Conservation (phyloP, 2,888 invertebrate genomes). For the Diaprepes abbreviatus region DNA sequence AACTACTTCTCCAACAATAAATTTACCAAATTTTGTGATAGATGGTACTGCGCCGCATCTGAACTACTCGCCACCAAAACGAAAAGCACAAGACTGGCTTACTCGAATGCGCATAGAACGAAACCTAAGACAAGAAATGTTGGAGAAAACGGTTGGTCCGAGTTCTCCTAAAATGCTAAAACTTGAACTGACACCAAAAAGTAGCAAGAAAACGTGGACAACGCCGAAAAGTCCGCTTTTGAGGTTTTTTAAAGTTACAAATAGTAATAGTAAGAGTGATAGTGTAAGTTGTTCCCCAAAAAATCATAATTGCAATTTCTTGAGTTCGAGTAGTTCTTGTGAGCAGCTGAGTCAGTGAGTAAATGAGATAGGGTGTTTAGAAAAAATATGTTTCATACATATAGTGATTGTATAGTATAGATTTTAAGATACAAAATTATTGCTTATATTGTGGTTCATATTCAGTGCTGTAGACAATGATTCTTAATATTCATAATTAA, state of each 20-base stretch:
- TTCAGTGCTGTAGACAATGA: too few species aligned
- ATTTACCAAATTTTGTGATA: slow-evolving; percentile 83
- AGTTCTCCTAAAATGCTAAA: slow-evolving; percentile 58
- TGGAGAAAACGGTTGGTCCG: slow-evolving; percentile 51
- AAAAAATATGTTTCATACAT: too few species aligned
- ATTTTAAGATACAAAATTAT: too few species aligned
- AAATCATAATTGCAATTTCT: slow-evolving; percentile 32
- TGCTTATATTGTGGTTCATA: too few species aligned
- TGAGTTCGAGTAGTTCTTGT: neutral
- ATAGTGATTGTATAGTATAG: too few species aligned
- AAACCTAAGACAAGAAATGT: slow-evolving; percentile 58
- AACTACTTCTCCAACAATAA: slow-evolving; percentile 74
- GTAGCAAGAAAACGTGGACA: slow-evolving; percentile 43
- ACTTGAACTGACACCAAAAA: slow-evolving; percentile 53
- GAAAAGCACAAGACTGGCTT: slow-evolving; percentile 80
- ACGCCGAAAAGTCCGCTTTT: slow-evolving; percentile 59
- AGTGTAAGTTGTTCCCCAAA: slow-evolving; percentile 35
- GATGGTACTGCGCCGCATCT: slow-evolving; percentile 85
- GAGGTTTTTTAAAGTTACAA: slow-evolving; percentile 61
- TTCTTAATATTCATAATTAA: too few species aligned
- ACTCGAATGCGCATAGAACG: slow-evolving; percentile 75
- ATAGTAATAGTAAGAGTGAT: slow-evolving; percentile 47
- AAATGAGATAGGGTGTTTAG: neutral
- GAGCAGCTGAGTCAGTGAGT: slow-evolving; percentile 29
- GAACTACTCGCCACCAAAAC: slow-evolving; percentile 78